Evolutionary conservation across 2,113 vertebrate species (phyloP).

Genomic region (Ceyx melanurus): DNA sequence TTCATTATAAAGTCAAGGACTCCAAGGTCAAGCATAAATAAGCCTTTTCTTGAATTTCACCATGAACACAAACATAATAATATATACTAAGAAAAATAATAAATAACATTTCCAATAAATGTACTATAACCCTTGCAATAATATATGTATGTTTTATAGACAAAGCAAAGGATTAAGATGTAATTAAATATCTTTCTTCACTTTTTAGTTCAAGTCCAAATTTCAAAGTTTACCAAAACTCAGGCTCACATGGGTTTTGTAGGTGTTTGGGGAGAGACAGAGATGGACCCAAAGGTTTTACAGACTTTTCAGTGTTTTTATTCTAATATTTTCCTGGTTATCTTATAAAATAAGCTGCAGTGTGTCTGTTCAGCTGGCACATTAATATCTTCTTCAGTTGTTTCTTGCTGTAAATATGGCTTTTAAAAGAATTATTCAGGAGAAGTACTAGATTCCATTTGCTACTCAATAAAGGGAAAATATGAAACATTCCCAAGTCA

Average conservation of each 20-base stretch:
- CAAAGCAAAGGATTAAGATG: background rate
- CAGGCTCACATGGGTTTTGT: background rate
- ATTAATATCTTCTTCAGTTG: background rate
- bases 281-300: background rate
- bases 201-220: background rate
- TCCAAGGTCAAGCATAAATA: background rate
- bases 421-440: conserved; percentile 28
- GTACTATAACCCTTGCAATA: background rate
- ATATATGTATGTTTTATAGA: background rate
- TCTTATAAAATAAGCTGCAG: background rate
- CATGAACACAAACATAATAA: background rate
- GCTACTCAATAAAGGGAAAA: background rate
- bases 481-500: background rate
- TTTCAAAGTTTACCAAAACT: background rate
- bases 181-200: background rate
- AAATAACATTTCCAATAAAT: background rate
- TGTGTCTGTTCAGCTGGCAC: background rate
- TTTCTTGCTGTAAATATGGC: background rate
- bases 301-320: background rate
- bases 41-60: background rate
- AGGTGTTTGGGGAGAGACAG: background rate
- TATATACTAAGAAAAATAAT: background rate
- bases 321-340: background rate
- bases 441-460: conserved; percentile 13
- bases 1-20: background rate